A percentile compares a stretch with the other conserved stretches of the same genome.
phyloP scores from a whole-genome alignment of 2,113 vertebrate species.

The Crotophaga sulcirostris region DNA sequence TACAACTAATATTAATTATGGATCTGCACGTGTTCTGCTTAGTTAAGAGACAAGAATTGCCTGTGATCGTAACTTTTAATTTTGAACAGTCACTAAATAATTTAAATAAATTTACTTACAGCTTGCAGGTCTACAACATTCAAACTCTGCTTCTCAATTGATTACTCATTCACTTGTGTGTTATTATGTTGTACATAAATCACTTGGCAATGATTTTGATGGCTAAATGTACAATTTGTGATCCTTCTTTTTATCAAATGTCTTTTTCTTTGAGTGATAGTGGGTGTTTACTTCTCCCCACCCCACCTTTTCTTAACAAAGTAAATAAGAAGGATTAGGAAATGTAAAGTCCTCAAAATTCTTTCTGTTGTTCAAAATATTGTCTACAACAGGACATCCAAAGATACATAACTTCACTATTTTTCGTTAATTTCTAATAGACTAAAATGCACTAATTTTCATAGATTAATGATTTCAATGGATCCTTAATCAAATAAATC shows the following conservation, averaged over 20 bases:
- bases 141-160: neutral
- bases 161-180: neutral
- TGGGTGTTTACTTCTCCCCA: fast-evolving
- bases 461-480: neutral
- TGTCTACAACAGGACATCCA: neutral
- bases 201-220: neutral
- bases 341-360: neutral
- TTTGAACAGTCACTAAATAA: neutral
- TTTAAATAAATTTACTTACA: neutral
- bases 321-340: neutral
- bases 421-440: neutral
- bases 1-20: neutral
- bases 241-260: neutral
- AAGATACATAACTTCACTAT: neutral
- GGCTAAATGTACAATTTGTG: neutral
- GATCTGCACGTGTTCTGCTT: neutral
- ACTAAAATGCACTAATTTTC: no score
- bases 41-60: neutral
- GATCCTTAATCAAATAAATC: neutral
- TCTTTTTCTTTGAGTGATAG: neutral
- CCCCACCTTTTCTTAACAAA: neutral
- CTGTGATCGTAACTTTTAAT: neutral
- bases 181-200: neutral
- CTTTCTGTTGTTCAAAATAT: neutral
- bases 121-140: neutral